Percentiles rank a stretch among this genome's conserved stretches.
Evolutionary conservation across 2,113 vertebrate species (phyloP).

Genomic region (Genyomyrus donnyi): DNA sequence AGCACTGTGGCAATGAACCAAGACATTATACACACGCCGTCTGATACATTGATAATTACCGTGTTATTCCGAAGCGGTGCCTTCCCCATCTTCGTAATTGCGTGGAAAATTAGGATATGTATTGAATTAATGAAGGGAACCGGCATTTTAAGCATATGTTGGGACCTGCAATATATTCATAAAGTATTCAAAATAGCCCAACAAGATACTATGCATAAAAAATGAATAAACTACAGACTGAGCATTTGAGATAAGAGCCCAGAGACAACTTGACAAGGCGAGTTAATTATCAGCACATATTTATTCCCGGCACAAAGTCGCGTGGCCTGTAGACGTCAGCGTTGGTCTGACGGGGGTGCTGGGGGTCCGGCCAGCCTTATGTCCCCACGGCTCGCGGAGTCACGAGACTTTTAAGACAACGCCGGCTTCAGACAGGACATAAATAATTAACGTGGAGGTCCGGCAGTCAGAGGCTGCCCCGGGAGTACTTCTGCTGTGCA

Average conservation of each 20-base stretch:
- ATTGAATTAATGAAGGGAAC: slow-evolving; percentile 37
- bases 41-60: slow-evolving; percentile 26
- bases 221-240: slow-evolving; percentile 28
- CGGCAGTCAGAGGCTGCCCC: background rate
- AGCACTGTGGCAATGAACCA: slow-evolving; percentile 14
- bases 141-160: slow-evolving; percentile 28
- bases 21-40: slow-evolving; percentile 12
- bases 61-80: slow-evolving; percentile 25
- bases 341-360: background rate
- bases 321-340: background rate
- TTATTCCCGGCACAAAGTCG: background rate
- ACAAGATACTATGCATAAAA: slow-evolving; percentile 30
- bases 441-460: background rate
- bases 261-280: slow-evolving; percentile 10
- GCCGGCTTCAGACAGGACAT: background rate
- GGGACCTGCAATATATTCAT: slow-evolving; percentile 50
- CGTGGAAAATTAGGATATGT: slow-evolving; percentile 33
- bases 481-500: background rate
- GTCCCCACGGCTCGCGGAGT: background rate
- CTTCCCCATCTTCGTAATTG: slow-evolving; percentile 26
- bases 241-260: background rate
- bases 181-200: slow-evolving; percentile 36
- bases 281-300: slow-evolving; percentile 12
- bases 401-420: background rate
- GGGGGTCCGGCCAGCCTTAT: background rate